Conservation (phyloP, 1,140 invertebrate species). For the Uloborus diversus region DNA sequence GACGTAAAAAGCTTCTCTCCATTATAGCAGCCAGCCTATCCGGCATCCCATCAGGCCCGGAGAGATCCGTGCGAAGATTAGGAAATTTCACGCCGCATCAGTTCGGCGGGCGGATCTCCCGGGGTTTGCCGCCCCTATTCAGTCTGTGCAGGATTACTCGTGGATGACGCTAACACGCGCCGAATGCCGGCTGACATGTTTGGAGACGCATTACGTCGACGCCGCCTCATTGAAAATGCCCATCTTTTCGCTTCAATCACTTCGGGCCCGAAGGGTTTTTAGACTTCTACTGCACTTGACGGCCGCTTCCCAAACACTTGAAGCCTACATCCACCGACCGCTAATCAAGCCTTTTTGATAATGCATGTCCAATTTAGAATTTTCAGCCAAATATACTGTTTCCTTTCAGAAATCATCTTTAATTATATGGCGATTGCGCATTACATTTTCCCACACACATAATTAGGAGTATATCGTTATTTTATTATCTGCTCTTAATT, state of each 20-base stretch:
- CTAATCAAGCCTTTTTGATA: too few relatives aligned
- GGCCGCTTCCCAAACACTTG: background rate
- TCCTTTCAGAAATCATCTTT: too few relatives aligned
- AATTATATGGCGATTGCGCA: too few relatives aligned
- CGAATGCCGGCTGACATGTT: slow-evolving; percentile 46
- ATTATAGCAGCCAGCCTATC: slow-evolving; percentile 47
- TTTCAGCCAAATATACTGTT: too few relatives aligned
- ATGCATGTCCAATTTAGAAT: too few relatives aligned
- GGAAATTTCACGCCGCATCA: slow-evolving; percentile 56
- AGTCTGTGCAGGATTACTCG: slow-evolving; percentile 40
- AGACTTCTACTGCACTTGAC: background rate
- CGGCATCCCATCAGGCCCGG: slow-evolving; percentile 37
- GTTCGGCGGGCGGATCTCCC: slow-evolving; percentile 30
- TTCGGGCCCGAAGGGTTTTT: slow-evolving; percentile 42
- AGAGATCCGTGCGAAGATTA: slow-evolving; percentile 41
- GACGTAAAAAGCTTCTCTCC: slow-evolving; percentile 47
- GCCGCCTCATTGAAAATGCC: slow-evolving; percentile 49
- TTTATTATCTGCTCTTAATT: too few relatives aligned
- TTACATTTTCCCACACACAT: too few relatives aligned
- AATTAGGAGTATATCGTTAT: too few relatives aligned
- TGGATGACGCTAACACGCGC: slow-evolving; percentile 44
- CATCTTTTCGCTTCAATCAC: slow-evolving; percentile 48
- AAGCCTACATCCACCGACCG: too few relatives aligned
- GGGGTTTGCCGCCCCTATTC: slow-evolving; percentile 38
- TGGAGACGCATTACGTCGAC: slow-evolving; percentile 30